Conservation (phyloP, 2,113 vertebrate species). For the Lagopus muta region DNA sequence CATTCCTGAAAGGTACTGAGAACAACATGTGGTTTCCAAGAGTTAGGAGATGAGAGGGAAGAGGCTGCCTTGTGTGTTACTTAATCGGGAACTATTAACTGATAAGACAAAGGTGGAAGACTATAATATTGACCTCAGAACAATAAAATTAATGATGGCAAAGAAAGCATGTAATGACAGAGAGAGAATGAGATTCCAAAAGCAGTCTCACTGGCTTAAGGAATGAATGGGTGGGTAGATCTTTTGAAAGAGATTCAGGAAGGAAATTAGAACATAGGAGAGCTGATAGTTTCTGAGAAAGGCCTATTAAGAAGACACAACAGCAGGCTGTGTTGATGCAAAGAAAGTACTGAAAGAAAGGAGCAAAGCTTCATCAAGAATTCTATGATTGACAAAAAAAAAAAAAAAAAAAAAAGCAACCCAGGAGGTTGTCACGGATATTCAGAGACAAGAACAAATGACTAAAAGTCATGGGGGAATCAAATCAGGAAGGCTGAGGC, state of each 20-base stretch:
- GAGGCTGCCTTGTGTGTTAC: not conserved
- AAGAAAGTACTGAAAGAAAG: not conserved
- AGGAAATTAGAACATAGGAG: constrained; percentile 20
- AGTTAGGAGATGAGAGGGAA: not conserved
- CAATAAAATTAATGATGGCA: not conserved
- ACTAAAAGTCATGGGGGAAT: not conserved
- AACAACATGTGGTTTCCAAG: not conserved
- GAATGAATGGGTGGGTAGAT: not conserved
- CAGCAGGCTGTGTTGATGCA: not conserved
- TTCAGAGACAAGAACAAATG: not conserved
- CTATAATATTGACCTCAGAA: not conserved
- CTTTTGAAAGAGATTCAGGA: constrained; percentile 24
- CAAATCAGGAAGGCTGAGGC: not conserved
- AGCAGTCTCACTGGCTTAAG: not conserved
- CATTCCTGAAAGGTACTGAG: not conserved
- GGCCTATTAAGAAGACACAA: not conserved
- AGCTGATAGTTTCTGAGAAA: not conserved
- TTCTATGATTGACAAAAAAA: not conserved
- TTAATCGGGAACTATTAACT: not conserved
- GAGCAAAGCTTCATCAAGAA: not conserved
- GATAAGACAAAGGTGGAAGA: not conserved
- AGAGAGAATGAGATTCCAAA: not conserved
- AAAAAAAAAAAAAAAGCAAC: no score
- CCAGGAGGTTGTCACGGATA: not conserved
- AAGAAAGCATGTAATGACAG: not conserved